Evolutionary conservation across 2,113 vertebrate genomes (phyloP).

Genomic region (Apodemus speciosus): DNA sequence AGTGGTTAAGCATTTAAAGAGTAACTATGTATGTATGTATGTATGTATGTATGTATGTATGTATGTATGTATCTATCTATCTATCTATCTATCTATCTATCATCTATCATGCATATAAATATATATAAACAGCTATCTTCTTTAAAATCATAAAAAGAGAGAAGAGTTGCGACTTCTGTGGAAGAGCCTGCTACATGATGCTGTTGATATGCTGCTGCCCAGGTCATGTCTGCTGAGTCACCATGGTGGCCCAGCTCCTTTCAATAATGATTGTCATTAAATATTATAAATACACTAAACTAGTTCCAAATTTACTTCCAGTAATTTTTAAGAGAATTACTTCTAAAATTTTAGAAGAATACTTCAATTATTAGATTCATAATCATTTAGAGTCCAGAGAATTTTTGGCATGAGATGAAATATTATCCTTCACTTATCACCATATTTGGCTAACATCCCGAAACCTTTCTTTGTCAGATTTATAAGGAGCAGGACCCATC

Average conservation of each 20-base stretch:
- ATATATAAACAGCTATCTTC: background rate
- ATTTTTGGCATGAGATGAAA: background rate
- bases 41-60: background rate
- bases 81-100: background rate
- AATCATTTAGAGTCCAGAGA: background rate
- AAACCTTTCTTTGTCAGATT: conserved; percentile 13
- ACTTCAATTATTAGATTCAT: conserved; percentile 13
- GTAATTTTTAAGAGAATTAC: conserved; percentile 15
- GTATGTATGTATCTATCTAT: background rate
- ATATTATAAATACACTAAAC: background rate
- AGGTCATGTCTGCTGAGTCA: background rate
- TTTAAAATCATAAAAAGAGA: conserved; percentile 43
- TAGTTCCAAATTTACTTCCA: conserved; percentile 33
- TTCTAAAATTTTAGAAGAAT: conserved; percentile 27
- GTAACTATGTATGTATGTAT: background rate
- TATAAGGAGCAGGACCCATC: background rate
- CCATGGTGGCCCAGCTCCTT: background rate
- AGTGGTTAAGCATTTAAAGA: background rate
- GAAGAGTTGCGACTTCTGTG: background rate
- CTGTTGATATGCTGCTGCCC: background rate
- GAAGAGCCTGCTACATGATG: background rate
- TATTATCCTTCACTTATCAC: background rate
- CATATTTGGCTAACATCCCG: conserved; percentile 4
- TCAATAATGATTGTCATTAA: background rate
- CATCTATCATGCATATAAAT: background rate